Percentiles rank a stretch among this genome's conserved stretches.
Conservation (phyloP, 2,888 invertebrate species). For the Platerodrilus igneus region DNA sequence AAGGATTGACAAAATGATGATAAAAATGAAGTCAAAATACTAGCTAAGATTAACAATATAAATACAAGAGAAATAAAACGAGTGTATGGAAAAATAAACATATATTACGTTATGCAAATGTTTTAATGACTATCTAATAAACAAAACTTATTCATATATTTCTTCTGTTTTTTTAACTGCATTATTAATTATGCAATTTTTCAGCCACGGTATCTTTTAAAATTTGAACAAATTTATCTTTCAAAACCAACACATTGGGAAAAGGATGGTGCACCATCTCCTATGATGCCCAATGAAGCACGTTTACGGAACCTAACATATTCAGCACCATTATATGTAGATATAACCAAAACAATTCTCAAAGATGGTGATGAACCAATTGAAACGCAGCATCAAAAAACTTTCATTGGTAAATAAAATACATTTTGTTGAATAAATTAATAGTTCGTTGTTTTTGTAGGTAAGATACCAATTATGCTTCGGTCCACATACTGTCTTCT, state of each 20-base stretch:
- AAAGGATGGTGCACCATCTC: constrained; percentile 97
- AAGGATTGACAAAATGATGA: too few species aligned
- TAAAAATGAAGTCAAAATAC: too few species aligned
- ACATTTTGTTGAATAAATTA: neutral
- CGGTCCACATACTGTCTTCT: constrained; percentile 95
- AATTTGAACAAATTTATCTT: constrained; percentile 98
- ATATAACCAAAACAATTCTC: constrained; percentile 94
- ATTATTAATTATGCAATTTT: constrained; percentile 6
- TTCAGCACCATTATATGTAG: constrained; percentile 97
- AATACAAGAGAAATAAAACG: too few species aligned
- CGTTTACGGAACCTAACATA: constrained; percentile 94
- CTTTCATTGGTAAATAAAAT: constrained; percentile 56
- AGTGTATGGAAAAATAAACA: too few species aligned
- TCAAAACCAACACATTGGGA: constrained; percentile 99
- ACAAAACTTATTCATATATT: too few species aligned
- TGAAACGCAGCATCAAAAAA: constrained; percentile 74
- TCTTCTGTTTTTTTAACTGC: neutral
- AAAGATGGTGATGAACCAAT: constrained; percentile 87
- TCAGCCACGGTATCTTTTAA: constrained; percentile 83
- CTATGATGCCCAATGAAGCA: constrained; percentile 99
- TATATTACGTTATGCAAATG: too few species aligned
- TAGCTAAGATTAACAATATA: too few species aligned
- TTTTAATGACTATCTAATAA: too few species aligned
- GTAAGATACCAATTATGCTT: constrained; percentile 98
- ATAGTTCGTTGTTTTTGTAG: constrained; percentile 39